Base-by-base conservation (phyloP, 2,113 vertebrate genomes). In the Brachyistius frenatus region DNA sequence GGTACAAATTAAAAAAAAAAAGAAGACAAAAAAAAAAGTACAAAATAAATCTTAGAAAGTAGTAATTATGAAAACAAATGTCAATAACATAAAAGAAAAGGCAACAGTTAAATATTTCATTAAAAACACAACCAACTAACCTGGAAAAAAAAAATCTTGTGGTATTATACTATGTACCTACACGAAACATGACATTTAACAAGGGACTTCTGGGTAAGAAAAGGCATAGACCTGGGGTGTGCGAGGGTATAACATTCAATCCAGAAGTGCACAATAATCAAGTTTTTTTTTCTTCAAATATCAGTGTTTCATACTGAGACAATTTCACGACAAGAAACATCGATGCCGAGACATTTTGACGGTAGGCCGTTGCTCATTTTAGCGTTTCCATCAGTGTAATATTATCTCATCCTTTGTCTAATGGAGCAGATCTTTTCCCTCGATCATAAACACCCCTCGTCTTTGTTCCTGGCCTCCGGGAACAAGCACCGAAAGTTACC, bases 11-110 rank as follows among this genome's bases (percentile, higher is more conserved):
- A 66, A 88, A 91, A 91, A 88, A 88, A 89, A 93, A 90, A 90
- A 62, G 70, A 94, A 94, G 85, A 95, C 94, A 95, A 85, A 82
- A 94, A 93, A 89, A 93, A 90, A 90, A 62, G 70, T 94, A 94
- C 86, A 95, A 95, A 95, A 95, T 86, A 82, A 94, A 93, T 66
- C 82, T 84, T 93, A 93, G 91, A 93, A 95, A 95, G 93, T 90
- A 77, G 64, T 76, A 89, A 86, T 91, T 89, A 92, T 80, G 78
- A 92, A 91, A 94, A 90, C 76, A 78, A 23, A 90, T 64, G 36
- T 56, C 67, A 73, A 87, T 63, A 85, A 90, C 64, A 86, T 80
- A 85, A 87, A 84, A 76, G 70, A 82, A 89, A 93, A 94, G 90
- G 89, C 90, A 93, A 88, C 68, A 65, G 72, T 88, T 91, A 87